Evolutionary conservation across 2,888 invertebrate genomes (phyloP).

Genomic region (Leucophora obtusa): DNA sequence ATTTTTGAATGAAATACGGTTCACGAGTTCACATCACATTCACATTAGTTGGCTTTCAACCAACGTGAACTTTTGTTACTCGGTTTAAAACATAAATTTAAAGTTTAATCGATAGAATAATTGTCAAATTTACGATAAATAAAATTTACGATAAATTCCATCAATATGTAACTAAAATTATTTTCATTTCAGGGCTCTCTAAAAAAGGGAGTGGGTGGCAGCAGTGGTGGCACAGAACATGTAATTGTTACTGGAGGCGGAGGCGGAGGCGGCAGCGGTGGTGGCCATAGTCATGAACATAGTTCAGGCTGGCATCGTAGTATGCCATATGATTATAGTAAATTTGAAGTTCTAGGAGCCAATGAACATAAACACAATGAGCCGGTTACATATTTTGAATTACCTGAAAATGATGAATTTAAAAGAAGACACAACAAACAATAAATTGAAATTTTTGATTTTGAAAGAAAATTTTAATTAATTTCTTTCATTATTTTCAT

Average conservation of each 20-base stretch:
- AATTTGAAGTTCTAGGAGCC: neutral
- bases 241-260: conserved; percentile 79
- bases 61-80: too few relatives aligned
- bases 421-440: conserved; percentile 25
- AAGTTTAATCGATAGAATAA: too few relatives aligned
- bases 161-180: conserved; percentile 28
- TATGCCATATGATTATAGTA: conserved; percentile 67
- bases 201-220: conserved; percentile 81
- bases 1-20: too few relatives aligned
- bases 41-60: too few relatives aligned
- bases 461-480: conserved; percentile 21
- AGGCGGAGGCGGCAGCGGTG: conserved; percentile 69
- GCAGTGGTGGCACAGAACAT: conserved; percentile 78
- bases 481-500: conserved; percentile 1
- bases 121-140: too few relatives aligned
- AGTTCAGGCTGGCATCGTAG: conserved; percentile 79
- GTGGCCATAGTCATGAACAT: conserved; percentile 69
- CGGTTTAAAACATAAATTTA: too few relatives aligned
- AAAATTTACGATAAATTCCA: too few relatives aligned
- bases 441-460: conserved; percentile 13
- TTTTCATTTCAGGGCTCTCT: conserved; percentile 80
- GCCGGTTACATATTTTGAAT: conserved; percentile 35
- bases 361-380: conserved; percentile 26
- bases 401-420: conserved; percentile 27
- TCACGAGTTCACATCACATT: too few relatives aligned